Evolutionary conservation across 2,888 invertebrate species (phyloP), one percentile per base, ranked within the genome.

Genomic region (Caradrina kadenii): DNA sequence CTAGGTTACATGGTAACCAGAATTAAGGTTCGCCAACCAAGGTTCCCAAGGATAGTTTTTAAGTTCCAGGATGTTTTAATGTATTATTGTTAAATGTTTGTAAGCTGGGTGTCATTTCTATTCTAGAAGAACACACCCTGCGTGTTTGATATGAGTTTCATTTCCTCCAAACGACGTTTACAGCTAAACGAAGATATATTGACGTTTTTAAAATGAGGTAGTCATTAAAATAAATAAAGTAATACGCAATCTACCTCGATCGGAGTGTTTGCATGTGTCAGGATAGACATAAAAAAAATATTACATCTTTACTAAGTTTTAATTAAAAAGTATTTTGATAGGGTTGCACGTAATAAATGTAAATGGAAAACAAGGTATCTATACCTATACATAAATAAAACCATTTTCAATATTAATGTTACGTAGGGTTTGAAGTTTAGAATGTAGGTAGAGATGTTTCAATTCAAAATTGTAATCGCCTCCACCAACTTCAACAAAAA

Each of bases 171-270:
- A 21, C 6, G 59, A 42, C 50, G 15, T 66, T 56, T 50, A 55
- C 26, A 13, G 15, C 11, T 13, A 31, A 42, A 52, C 42, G 42
- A 67, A 58, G 50, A 67, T 31, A 58, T 45, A 66, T 67, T 19
- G 67, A 17, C 13, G 31, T 45, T 69, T 69, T 68, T 69, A 68
- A 45, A 59, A 67, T 6, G 42, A 59, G 31, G 17, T 45, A 45
- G 52, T 8, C 19, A 31, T 17, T 42, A 35, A 67, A 52, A 67
- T 50, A 68, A 39, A 55, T 68, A 31, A 67, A 52, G 21, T 69
- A 21, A 31, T 59, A 52, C 13, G 42, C 31, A 10, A 26, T 21
- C 17, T 15, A 15, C 10, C 11, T 26, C 1, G 10, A 21, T 45
- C 11, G 11, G n/a, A 19, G 26, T 39, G 49, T 66, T 19, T 11